phyloP scores from a whole-genome alignment of 1,140 invertebrate species.

The Aplysia californica region DNA sequence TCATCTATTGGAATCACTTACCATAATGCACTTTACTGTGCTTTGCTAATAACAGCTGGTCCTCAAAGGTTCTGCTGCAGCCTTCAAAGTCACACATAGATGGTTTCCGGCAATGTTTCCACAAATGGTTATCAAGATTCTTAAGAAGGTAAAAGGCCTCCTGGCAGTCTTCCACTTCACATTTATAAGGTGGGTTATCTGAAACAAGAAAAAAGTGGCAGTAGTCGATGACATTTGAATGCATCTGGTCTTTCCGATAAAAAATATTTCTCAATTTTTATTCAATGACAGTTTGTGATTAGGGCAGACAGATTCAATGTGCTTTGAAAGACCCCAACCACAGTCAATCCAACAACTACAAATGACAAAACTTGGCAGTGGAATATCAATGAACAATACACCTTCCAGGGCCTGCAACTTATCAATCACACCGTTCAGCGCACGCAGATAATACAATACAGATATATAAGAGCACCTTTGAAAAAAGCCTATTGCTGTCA shows the following conservation, averaged over 20 bases:
- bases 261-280: no score
- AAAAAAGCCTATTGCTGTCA: no score
- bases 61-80: background rate
- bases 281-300: no score
- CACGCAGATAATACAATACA: no score
- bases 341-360: background rate
- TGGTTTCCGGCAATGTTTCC: constrained; percentile 9
- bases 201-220: background rate
- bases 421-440: no score
- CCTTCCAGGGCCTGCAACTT: no score
- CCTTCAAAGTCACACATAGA: constrained; percentile 17
- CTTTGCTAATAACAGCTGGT: constrained; percentile 16
- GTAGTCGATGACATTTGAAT: background rate
- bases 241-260: background rate
- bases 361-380: background rate
- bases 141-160: constrained; percentile 11
- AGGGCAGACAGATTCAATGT: background rate
- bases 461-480: no score
- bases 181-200: constrained; percentile 13
- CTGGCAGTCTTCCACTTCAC: constrained; percentile 8
- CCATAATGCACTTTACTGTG: constrained; percentile 20
- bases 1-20: constrained; percentile 1
- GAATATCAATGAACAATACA: no score
- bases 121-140: constrained; percentile 20
- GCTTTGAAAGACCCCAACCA: background rate